These are phyloP conservation scores for Drosophila prolongata DNA, from an alignment of 2,888 invertebrate genomes.

Conservation along the genomic window DNA sequence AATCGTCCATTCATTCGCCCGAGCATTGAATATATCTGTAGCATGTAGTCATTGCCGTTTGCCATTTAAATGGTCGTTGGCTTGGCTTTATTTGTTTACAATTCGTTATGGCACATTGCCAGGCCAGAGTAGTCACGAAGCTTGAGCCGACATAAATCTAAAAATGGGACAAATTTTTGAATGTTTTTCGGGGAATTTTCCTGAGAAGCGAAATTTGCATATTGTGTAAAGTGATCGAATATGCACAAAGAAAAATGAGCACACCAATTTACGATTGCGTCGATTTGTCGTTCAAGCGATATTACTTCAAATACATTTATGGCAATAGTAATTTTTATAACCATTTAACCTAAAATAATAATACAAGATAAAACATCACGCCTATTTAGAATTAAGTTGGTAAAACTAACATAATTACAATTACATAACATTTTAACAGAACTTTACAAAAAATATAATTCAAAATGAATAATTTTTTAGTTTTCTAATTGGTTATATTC, in stretches of 20 bases:
- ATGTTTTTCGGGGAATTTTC: constrained; percentile 32
- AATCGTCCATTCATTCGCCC: constrained; percentile 57
- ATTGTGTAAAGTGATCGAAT: constrained; percentile 9
- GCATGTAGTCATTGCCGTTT: constrained; percentile 51
- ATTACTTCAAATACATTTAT: too few relatives aligned
- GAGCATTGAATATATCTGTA: constrained; percentile 53
- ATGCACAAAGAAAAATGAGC: not conserved
- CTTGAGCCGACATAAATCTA: constrained; percentile 19
- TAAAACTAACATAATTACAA: too few relatives aligned
- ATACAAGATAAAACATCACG: too few relatives aligned
- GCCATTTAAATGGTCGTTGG: constrained; percentile 64
- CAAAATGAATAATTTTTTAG: too few relatives aligned
- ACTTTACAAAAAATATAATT: too few relatives aligned
- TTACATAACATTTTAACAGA: too few relatives aligned
- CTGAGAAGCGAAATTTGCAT: constrained; percentile 31
- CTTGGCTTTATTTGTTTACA: constrained; percentile 59
- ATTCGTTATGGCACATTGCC: constrained; percentile 71
- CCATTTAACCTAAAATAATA: too few relatives aligned
- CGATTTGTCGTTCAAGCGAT: too few relatives aligned
- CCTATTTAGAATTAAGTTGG: too few relatives aligned
- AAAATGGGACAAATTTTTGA: constrained; percentile 35
- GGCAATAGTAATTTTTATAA: too few relatives aligned
- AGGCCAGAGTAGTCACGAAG: constrained; percentile 19
- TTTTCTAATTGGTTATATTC: too few relatives aligned
- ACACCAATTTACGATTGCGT: too few relatives aligned